Conservation (phyloP, 2,797 vertebrate species). For the Liasis olivaceus region DNA sequence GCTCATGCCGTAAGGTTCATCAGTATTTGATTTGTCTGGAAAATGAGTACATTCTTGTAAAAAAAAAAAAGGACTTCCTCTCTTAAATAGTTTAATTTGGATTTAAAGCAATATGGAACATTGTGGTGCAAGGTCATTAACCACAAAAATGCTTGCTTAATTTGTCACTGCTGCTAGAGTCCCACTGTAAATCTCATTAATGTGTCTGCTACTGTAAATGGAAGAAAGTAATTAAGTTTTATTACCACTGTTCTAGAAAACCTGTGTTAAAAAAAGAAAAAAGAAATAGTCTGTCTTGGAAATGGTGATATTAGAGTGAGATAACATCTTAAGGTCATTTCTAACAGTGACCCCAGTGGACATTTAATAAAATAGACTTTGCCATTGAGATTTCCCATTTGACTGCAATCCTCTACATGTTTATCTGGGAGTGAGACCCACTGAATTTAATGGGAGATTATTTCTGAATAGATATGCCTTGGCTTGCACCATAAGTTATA, state of each 20-base stretch:
- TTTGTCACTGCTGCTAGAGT: constrained; percentile 31
- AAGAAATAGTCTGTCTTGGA: constrained; percentile 13
- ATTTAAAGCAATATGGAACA: constrained; percentile 45
- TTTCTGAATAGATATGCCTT: not conserved
- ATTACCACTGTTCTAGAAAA: constrained; percentile 41
- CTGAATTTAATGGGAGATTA: not conserved
- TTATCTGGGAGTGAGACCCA: not conserved
- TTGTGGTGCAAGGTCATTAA: constrained; percentile 42
- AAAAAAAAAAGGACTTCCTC: constrained; percentile 52
- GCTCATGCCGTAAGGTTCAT: constrained; percentile 17
- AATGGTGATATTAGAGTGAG: constrained; percentile 31
- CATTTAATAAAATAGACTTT: not conserved
- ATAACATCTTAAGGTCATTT: constrained; percentile 25
- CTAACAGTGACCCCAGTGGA: constrained; percentile 9
- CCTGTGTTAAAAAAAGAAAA: constrained; percentile 27
- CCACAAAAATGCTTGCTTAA: constrained; percentile 35
- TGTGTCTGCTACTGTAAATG: constrained; percentile 41
- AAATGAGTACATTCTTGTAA: constrained; percentile 17
- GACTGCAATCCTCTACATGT: not conserved
- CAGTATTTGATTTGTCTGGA: constrained; percentile 39
- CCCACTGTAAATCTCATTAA: constrained; percentile 24
- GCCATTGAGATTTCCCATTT: constrained; percentile 37
- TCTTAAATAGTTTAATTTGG: constrained; percentile 40
- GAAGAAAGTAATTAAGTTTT: constrained; percentile 53
- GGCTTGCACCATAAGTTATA: not conserved